Evolutionary conservation across 1,140 invertebrate genomes (phyloP), one percentile per base, ranked within the genome.

Genomic region (Macrotrachela quadricornifera): DNA sequence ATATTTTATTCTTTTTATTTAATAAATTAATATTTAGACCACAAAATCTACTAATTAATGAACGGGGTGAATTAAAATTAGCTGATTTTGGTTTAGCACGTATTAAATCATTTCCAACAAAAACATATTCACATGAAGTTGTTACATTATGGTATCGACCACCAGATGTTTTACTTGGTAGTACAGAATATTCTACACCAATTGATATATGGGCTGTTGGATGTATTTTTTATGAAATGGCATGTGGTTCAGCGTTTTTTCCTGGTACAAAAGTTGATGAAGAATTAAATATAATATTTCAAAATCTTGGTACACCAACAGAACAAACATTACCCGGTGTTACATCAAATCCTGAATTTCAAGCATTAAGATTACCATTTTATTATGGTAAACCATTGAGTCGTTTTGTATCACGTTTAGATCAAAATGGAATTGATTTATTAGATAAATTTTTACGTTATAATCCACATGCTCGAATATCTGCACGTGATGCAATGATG

Each of bases 401-500:
- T 50, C 67, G 73, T 56, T 30, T 30, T 56, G 57, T 43, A 10
- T 17, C 36, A 36, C 45, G 40, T 43, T 45, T 79, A 12, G 75
- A 77, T 61, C 61, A 64, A 37, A 75, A 76, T 63, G 77, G 75
- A 18, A 56, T 74, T 21, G 73, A 76, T 59, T 63, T 79, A 37
- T 64, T 79, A 38, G 64, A 63, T 48, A 74, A 74, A 62, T 76
- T 78, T 60, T 69, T 78, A 52, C 68, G 46, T 46, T 55, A 21
- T 17, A 41, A 50, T 55, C 88, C 90, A 30, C 72, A 77, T 62
- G 73, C 80, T 59, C 76, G 91, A 65, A 78, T 92, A 64, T 79
- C 83, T 49, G 88, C 91, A 41, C 77, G 81, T 49, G 76, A 80
- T 55, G 90, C 90, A 38, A 77, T 94, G 64, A 74, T 75, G 56